Conservation (phyloP, 2,797 vertebrate genomes). For the Carduelis carduelis region DNA sequence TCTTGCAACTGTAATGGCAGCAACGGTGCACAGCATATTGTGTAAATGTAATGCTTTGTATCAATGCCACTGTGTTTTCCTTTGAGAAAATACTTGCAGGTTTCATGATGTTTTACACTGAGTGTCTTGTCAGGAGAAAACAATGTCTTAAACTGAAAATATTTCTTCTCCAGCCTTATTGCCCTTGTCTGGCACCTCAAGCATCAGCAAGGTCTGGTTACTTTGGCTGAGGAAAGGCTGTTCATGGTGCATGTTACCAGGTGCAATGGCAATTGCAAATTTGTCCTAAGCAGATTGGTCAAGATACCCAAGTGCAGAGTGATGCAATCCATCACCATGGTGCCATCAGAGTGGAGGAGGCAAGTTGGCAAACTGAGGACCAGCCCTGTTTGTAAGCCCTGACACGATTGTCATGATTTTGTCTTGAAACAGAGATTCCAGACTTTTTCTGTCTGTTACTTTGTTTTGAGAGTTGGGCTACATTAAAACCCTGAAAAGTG, state of each 20-base stretch:
- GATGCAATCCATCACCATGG: not conserved
- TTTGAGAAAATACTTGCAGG: not conserved
- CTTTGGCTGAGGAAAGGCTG: not conserved
- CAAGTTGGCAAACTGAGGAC: not conserved
- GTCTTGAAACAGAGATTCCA: not conserved
- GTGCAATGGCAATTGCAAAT: not conserved
- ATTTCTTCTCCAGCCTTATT: not conserved
- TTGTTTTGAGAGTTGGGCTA: not conserved
- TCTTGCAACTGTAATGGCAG: not conserved
- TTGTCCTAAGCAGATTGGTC: not conserved
- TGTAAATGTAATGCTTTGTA: not conserved
- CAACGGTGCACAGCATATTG: not conserved
- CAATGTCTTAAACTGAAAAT: not conserved
- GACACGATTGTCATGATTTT: not conserved
- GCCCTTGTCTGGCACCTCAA: not conserved
- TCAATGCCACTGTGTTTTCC: not conserved
- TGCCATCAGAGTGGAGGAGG: not conserved
- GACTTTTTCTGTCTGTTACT: not conserved
- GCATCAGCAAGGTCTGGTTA: not conserved
- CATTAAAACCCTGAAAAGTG: not conserved
- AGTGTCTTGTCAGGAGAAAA: not conserved
- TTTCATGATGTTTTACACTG: not conserved
- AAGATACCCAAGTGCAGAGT: not conserved
- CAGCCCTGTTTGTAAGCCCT: not conserved
- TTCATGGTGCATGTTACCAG: not conserved